These are phyloP conservation scores for Amazona vittata DNA, from an alignment of 2,113 vertebrate species.

Conservation along the genomic window DNA sequence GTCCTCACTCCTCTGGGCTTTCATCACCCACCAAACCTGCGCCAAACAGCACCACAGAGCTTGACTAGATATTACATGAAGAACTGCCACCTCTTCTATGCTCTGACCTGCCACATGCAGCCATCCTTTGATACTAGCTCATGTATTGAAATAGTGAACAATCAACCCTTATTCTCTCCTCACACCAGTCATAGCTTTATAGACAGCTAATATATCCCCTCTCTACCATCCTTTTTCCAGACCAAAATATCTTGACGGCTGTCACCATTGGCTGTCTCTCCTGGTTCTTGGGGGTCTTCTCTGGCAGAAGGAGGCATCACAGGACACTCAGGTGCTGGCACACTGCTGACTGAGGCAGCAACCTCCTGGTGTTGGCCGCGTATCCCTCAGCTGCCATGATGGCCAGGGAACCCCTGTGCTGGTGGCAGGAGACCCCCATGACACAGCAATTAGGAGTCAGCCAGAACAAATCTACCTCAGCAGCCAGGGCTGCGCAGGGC, in stretches of 20 bases:
- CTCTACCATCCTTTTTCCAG: neutral
- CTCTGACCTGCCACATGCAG: neutral
- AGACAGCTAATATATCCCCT: neutral
- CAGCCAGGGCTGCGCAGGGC: neutral
- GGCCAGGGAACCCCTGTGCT: rapidly evolving
- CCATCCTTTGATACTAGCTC: neutral
- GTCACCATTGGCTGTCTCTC: neutral
- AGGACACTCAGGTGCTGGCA: rapidly evolving
- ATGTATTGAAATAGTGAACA: rapidly evolving
- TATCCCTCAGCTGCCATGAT: neutral
- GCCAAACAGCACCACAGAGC: neutral
- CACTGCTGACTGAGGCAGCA: rapidly evolving
- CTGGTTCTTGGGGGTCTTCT: neutral
- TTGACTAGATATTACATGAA: no score
- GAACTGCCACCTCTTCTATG: neutral
- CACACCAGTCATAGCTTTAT: rapidly evolving
- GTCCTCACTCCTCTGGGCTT: neutral
- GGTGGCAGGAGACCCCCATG: rapidly evolving
- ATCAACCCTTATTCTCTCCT: neutral
- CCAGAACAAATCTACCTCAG: rapidly evolving
- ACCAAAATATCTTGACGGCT: rapidly evolving
- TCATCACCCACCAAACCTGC: neutral
- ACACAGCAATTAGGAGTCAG: rapidly evolving
- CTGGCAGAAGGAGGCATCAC: neutral
- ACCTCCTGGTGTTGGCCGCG: rapidly evolving